A percentile compares a stretch with the other conserved stretches of the same genome.
phyloP scores from a whole-genome alignment of 2,888 invertebrate genomes.

The Noctua fimbriata region DNA sequence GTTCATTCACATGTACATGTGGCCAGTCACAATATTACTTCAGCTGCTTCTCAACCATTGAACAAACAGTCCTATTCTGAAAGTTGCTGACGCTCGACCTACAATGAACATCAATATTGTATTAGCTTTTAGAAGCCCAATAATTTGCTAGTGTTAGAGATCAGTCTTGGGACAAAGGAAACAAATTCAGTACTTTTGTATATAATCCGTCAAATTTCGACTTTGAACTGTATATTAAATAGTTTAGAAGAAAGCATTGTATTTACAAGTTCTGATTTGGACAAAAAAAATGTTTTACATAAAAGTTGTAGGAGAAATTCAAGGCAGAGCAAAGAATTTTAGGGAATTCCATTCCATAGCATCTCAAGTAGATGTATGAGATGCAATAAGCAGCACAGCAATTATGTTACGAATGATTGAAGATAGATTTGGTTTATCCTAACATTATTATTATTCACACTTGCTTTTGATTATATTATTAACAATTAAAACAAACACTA shows the following conservation, averaged over 20 bases:
- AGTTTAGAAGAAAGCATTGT: conserved; percentile 69
- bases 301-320: conserved; percentile 52
- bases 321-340: conserved; percentile 68
- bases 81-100: conserved; percentile 68
- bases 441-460: conserved; percentile 62
- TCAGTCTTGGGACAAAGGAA: conserved; percentile 88
- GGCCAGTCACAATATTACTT: conserved; percentile 72
- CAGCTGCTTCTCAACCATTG: conserved; percentile 72
- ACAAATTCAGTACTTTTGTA: conserved; percentile 78
- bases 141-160: conserved; percentile 81
- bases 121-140: conserved; percentile 74
- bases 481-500: conserved; percentile 67
- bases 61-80: conserved; percentile 74
- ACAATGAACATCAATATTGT: conserved; percentile 66
- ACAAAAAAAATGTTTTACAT: conserved; percentile 45
- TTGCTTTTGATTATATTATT: conserved; percentile 57
- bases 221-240: conserved; percentile 67
- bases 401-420: conserved; percentile 37
- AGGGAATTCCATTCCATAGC: conserved; percentile 81
- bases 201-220: conserved; percentile 74
- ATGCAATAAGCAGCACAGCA: conserved; percentile 49
- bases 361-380: conserved; percentile 39
- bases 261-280: conserved; percentile 66
- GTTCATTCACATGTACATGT: conserved; percentile 69
- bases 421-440: conserved; percentile 57